Conservation (phyloP, 2,113 vertebrate genomes). For the Hippocampus mohnikei region DNA sequence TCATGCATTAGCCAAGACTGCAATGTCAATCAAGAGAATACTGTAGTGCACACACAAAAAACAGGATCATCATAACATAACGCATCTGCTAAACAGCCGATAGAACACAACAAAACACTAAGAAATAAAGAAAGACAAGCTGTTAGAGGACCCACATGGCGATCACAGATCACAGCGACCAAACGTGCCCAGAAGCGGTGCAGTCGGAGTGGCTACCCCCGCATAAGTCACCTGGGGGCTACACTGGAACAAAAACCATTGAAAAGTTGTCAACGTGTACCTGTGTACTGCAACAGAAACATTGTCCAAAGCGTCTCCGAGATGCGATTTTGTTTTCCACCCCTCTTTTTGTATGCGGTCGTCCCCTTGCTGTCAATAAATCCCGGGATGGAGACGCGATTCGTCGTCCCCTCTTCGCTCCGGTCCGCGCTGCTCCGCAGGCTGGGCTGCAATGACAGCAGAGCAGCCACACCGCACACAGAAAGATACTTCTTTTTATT, state of each 20-base stretch:
- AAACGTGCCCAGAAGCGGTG: slow-evolving; percentile 8
- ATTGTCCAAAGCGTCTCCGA: slow-evolving; percentile 63
- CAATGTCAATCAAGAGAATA: slow-evolving; percentile 7
- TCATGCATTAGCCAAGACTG: slow-evolving; percentile 29
- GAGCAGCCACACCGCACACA: slow-evolving; percentile 53
- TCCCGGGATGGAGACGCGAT: slow-evolving; percentile 54
- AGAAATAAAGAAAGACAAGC: background rate
- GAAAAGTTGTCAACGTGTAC: slow-evolving; percentile 56
- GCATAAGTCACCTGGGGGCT: background rate
- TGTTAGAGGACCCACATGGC: background rate
- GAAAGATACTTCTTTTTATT: slow-evolving; percentile 27
- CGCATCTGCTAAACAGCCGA: slow-evolving; percentile 51
- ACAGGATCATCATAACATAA: background rate
- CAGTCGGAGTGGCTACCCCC: background rate
- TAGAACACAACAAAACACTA: background rate
- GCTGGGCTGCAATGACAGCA: slow-evolving; percentile 69
- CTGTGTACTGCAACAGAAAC: slow-evolving; percentile 81
- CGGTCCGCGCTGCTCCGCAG: slow-evolving; percentile 61
- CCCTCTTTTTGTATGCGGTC: slow-evolving; percentile 33
- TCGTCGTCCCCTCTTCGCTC: slow-evolving; percentile 29
- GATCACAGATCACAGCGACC: background rate
- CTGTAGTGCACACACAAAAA: background rate
- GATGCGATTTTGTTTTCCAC: slow-evolving; percentile 5
- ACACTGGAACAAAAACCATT: background rate
- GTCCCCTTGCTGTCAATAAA: slow-evolving; percentile 37